These are phyloP conservation scores for Enhydra lutris DNA, from an alignment of 2,113 vertebrate species.

Conservation along the genomic window DNA sequence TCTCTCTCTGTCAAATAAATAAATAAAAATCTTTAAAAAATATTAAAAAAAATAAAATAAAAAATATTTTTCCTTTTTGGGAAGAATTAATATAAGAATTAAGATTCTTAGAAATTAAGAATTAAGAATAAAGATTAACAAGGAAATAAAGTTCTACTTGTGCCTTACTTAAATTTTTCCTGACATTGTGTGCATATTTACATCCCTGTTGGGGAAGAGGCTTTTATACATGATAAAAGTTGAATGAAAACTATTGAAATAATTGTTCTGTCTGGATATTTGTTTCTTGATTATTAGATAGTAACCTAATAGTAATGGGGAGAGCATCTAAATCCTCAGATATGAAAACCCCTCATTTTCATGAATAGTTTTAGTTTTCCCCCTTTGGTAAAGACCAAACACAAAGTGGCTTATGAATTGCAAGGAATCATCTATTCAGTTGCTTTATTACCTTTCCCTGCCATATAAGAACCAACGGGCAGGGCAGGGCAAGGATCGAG, in stretches of 20 bases:
- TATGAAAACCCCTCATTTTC: background rate
- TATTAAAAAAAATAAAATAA: no score
- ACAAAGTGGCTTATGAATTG: background rate
- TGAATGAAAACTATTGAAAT: slow-evolving; percentile 10
- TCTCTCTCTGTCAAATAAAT: no score
- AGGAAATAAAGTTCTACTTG: background rate
- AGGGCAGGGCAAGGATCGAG: background rate
- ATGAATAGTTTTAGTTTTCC: background rate
- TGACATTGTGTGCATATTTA: background rate
- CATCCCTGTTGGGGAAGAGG: background rate
- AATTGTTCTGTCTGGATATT: background rate
- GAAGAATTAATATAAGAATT: background rate
- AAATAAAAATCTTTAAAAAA: no score
- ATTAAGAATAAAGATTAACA: no score
- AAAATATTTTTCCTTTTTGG: background rate
- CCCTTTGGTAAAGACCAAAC: background rate
- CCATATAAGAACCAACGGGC: background rate
- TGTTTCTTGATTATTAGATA: background rate
- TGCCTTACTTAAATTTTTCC: background rate
- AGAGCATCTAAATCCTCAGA: background rate
- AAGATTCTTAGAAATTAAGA: no score
- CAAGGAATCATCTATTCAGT: background rate
- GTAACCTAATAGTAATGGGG: background rate
- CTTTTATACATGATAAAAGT: background rate
- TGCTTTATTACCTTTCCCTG: background rate